Evolutionary conservation across 1,140 invertebrate genomes (phyloP), one percentile per base, ranked within the genome.

Genomic region (Zaprionus tsacasi): DNA sequence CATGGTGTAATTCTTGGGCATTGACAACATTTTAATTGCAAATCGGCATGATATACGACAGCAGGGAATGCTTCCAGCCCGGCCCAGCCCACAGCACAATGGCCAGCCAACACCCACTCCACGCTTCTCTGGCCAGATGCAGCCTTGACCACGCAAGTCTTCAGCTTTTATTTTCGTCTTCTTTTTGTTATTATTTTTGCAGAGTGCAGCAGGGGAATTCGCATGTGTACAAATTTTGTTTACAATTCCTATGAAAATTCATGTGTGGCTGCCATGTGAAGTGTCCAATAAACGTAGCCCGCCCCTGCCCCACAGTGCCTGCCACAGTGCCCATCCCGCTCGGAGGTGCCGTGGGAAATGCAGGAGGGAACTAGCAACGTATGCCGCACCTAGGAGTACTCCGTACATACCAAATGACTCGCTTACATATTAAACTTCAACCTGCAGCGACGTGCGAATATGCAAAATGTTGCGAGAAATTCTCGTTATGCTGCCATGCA

Each of bases 11-110:
- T 66, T 57, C 52, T 36, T 57, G 33, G 68, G 82, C 65, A 86
- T 76, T 73, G 82, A 86, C 82, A 86, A 87, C 76, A 67, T 87
- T 86, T 86, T 86, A 86, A 86, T 86, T 86, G 82, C 76, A 73
- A 63, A 57, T 60, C 66, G 58, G 40, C 45, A 76, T 87, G 82
- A 86, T 77, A 77, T 79, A 87, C 66, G 75, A 43, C 59, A 54
- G 30, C 43, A 17, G 52, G 36, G 65, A 36, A 65, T 59, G 40
- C 21, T n/a, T 17, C 27, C 43, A 21, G 43, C 27, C 27, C 43
- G n/a, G 43, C 27, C 43, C 6, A 48, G 15, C 21, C 6, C 50
- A 55, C 38, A 35, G 43, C 45, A 69, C 58, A 56, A 38, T 60
- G 66, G 38, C 45, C 13, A 13, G 33, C 43, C 33, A 12, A 27